These are phyloP conservation scores for Odontamblyopus rebecca DNA, from an alignment of 2,797 vertebrate genomes.

Conservation along the genomic window DNA sequence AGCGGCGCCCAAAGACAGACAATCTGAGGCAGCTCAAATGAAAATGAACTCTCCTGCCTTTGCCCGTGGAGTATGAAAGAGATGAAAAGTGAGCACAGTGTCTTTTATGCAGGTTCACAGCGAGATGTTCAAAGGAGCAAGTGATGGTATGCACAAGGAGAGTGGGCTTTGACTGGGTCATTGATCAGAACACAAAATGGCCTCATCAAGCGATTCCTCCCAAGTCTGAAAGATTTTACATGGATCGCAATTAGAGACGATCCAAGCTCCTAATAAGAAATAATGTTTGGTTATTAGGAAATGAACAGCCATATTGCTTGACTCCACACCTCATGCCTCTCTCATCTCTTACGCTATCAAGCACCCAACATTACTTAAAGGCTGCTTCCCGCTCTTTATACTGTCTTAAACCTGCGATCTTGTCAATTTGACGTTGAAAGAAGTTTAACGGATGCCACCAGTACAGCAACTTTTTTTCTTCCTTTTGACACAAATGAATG, in stretches of 20 bases:
- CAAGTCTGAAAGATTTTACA: conserved; percentile 73
- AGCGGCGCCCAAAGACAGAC: conserved; percentile 59
- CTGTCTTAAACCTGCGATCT: conserved; percentile 37
- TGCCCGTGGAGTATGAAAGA: conserved; percentile 70
- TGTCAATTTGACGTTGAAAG: conserved; percentile 41
- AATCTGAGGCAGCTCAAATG: conserved; percentile 67
- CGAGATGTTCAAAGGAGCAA: conserved; percentile 75
- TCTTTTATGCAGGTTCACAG: conserved; percentile 82
- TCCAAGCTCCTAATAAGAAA: conserved; percentile 73
- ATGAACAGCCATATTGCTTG: conserved; percentile 60
- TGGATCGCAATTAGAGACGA: conserved; percentile 74
- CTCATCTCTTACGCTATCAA: conserved; percentile 53
- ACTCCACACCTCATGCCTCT: conserved; percentile 56
- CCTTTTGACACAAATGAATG: conserved; percentile 21
- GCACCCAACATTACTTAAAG: conserved; percentile 51
- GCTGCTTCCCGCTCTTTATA: conserved; percentile 40
- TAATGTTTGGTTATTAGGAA: conserved; percentile 78
- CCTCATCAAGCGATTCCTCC: conserved; percentile 80
- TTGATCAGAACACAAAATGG: conserved; percentile 80
- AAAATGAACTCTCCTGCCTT: conserved; percentile 71
- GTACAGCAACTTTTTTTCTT: neutral
- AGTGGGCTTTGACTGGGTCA: conserved; percentile 74
- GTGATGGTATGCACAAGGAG: conserved; percentile 62
- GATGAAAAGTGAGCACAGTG: conserved; percentile 75
- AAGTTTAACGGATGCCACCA: conserved; percentile 41